Percentiles rank a stretch among this genome's conserved stretches.
Conservation (phyloP, 92 coral and sea anemone species). For the Palythoa grandiflora region DNA sequence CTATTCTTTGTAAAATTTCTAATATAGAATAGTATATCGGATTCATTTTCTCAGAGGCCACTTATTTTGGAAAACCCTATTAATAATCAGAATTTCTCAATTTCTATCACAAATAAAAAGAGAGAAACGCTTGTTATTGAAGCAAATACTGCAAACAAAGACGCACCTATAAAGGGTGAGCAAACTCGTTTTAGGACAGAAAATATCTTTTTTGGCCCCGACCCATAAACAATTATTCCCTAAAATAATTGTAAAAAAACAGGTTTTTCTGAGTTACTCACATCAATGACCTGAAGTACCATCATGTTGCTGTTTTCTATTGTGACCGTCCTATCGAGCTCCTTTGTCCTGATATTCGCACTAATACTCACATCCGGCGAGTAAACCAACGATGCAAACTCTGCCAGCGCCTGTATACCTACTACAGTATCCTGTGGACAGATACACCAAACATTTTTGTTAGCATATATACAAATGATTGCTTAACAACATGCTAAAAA, state of each 20-base stretch:
- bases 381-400: conserved; percentile 91
- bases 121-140: too few relatives aligned
- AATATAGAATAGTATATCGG: too few relatives aligned
- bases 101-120: too few relatives aligned
- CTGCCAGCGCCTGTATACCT: conserved; percentile 97
- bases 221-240: not conserved
- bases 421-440: conserved; percentile 88
- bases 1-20: too few relatives aligned
- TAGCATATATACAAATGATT: too few relatives aligned
- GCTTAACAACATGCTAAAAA: too few relatives aligned
- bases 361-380: conserved; percentile 71
- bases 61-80: too few relatives aligned
- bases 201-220: not conserved
- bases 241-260: not conserved
- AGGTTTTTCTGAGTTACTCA: conserved; percentile 37
- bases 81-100: too few relatives aligned
- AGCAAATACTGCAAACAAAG: too few relatives aligned
- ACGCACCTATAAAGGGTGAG: too few relatives aligned
- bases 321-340: conserved; percentile 64
- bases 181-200: too few relatives aligned
- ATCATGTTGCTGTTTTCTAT: conserved; percentile 78
- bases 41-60: too few relatives aligned
- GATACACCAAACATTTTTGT: not conserved
- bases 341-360: conserved; percentile 63
- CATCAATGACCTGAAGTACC: conserved; percentile 91